Evolutionary conservation across 2,113 vertebrate genomes (phyloP), one percentile per base, ranked within the genome.

Genomic region (Alligator mississippiensis): DNA sequence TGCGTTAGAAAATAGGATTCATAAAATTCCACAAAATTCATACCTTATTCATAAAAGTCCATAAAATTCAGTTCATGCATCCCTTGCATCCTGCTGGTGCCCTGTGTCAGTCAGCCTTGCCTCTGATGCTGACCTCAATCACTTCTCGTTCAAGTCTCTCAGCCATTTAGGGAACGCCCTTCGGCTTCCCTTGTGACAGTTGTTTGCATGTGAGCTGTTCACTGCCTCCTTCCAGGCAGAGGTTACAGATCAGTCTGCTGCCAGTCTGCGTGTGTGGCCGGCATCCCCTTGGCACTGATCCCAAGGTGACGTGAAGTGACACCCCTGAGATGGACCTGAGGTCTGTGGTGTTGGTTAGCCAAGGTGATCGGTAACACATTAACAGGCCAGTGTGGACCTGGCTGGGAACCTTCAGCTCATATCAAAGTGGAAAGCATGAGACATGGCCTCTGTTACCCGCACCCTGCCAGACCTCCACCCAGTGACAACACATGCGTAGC

Each of bases 251-350:
- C 16, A 66, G 16, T n/a, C 14, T 13, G 28, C 28, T 66, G 63
- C 15, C 3, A 12, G 63, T 79, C 64, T 60, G 61, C 68, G 1
- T 0, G 68, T 21, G 75, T 57, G 57, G 83, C 81, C 70, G 72
- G 4, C 80, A 64, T 72, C 82, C 15, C 57, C 55, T 54, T 9
- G 25, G 15, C 28, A 66, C 0, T 34, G 11, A 2, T 7, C 0
- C 5, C 61, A 75, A 79, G 66, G 17, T 28, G 80, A 63, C 25
- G 47, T 4, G 81, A 77, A 57, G 1, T 14, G 77, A 21, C 21
- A 55, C 0, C 80, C 30, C 60, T 1, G 0, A 5, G 0, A 0
- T 22, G 59, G 16, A 14, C 2, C 55, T 21, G 13, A 1, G 1
- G 0, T 66, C 5, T 70, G 34, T 28, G 80, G 60, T 3, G 89